Base-by-base conservation (phyloP, 2,113 vertebrate species). In the Callipepla californica region DNA sequence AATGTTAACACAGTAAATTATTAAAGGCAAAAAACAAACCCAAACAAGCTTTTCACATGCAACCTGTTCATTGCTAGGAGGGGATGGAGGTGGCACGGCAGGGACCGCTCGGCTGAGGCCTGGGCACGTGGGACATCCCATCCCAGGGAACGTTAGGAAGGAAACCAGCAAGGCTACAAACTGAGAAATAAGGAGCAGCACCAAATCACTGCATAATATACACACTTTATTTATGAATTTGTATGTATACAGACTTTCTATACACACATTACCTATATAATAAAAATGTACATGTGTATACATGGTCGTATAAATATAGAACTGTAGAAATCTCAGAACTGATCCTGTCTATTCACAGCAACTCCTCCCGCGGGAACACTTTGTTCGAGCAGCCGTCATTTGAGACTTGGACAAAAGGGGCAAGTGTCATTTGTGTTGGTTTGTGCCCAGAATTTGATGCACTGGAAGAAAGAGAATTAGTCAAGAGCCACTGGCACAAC, bases 361-460 rank as follows among this genome's bases (percentile, higher is more conserved):
- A 51, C 77, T 91, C 96, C 91, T 91, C 83, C 67, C 2, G 6
- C 12, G 75, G 89, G 83, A 50, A 93, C n/a, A 1, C 57, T 16
- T 19, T n/a, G 57, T 57, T 36, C 79, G 30, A 42, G 94, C 3
- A 55, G 91, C 66, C 45, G 26, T 98, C 97, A 98, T 93, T 98
- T 98, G 90, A 96, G 97, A 70, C 97, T 97, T 69, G 98, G 98
- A 63, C 98, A 98, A 93, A 98, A 98, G 78, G 98, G 98, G 83
- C 98, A 98, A 90, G 98, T 97, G 76, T 98, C 98, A 65, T 98
- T 98, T 38, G 98, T 98, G 97, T 98, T 98, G 96, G 98, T 98
- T 84, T 98, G 98, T 58, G 98, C 98, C 98, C 98, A 98, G 94
- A 98, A 98, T 88, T 98, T 98, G 97, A 98, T 98, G 97, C 98